Base-by-base conservation (phyloP, 1,140 invertebrate species). In the Melipona quadrifasciata region DNA sequence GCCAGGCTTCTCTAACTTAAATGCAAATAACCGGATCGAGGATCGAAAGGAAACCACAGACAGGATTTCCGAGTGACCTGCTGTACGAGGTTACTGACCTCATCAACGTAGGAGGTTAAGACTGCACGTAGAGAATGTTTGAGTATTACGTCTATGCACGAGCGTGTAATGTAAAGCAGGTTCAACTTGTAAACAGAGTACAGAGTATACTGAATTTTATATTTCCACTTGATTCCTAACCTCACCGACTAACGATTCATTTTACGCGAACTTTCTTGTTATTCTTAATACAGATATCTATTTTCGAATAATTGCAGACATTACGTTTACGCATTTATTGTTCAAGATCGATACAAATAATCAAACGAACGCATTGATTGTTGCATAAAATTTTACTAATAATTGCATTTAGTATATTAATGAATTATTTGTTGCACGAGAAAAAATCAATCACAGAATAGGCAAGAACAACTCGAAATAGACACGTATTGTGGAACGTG, bases 1-100 rank as follows among this genome's bases (percentile, higher is more conserved):
- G 24, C 51, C 57, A 76, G 14, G 24, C 34, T 39, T 5, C 24
- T 12, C 51, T 61, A 27, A 64, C 31, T 58, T 76, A 76, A 76
- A 76, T 58, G 74, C 64, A 64, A 61, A 71, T 71, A 71, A 71
- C 70, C 34, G 24, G 70, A 71, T 71, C 70, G 55, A 39, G 31
- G 58, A 76, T 76, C 74, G 74, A 76, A 58, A 64, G 57, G 74
- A 76, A 64, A 76, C 61, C 55, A n/a, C 58, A 31, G 57, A 6
- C 74, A 64, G 74, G 74, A 64, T 64, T 76, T 76, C 55, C 74
- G 55, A 64, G 34, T 64, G 55, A 76, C 74, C 74, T 76, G 74
- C 57, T 76, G 61, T 21, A 47, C 57, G 55, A 27, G 74, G 74
- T 76, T 76, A 57, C n/a, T 61, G 55, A 76, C 74, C 74, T 51